These are phyloP conservation scores for Hirudo medicinalis DNA, from an alignment of 1,140 invertebrate genomes.

Conservation along the genomic window DNA sequence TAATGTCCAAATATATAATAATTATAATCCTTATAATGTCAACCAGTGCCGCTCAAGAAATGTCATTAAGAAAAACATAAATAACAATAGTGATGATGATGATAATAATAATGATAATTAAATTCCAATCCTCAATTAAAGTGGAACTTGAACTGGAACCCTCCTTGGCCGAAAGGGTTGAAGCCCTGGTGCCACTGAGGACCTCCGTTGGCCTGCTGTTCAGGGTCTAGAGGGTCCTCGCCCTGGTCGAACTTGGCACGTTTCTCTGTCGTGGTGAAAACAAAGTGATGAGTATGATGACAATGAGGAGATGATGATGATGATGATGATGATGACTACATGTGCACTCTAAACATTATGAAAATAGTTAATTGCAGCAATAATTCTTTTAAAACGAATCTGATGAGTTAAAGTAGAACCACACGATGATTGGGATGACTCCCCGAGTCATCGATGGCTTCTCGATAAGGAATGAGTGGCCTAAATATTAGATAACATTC, in stretches of 20 bases:
- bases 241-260: conserved; percentile 81
- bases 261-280: conserved; percentile 56
- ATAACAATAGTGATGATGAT: background rate
- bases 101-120: background rate
- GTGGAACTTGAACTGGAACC: conserved; percentile 92
- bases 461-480: too few species aligned
- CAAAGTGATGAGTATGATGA: background rate
- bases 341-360: too few species aligned
- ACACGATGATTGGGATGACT: background rate
- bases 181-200: conserved; percentile 48
- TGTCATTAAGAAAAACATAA: too few species aligned
- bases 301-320: background rate
- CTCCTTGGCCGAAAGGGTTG: conserved; percentile 57
- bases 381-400: background rate
- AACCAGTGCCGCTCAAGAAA: too few species aligned
- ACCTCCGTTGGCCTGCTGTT: conserved; percentile 49
- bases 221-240: conserved; percentile 92
- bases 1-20: too few species aligned
- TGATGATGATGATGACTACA: background rate
- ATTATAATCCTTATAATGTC: too few species aligned
- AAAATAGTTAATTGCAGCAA: background rate
- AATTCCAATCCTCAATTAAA: conserved; percentile 42
- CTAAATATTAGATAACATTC: too few species aligned
- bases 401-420: background rate
- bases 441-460: too few species aligned